Conservation (phyloP, 2,888 invertebrate species). For the Machimus atricapillus region DNA sequence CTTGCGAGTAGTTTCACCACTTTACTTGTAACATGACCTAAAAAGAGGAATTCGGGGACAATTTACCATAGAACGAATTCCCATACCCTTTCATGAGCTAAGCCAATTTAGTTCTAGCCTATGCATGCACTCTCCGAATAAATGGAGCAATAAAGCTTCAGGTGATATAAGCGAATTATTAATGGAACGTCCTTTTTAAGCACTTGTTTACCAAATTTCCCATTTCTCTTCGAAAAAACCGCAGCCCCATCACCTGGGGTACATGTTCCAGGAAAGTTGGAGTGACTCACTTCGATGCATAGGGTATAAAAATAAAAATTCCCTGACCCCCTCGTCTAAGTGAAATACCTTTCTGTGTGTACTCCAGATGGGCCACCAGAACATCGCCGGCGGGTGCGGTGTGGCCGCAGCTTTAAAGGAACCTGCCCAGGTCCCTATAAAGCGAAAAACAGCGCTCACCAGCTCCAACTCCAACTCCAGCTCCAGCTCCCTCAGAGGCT, state of each 20-base stretch:
- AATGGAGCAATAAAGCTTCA: conserved; percentile 9
- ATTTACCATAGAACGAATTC: not conserved
- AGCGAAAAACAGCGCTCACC: conserved; percentile 1
- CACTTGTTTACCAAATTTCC: conserved; percentile 9
- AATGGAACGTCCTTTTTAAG: conserved; percentile 22
- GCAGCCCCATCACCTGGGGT: not conserved
- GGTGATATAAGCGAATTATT: conserved; percentile 24
- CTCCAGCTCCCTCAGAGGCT: not conserved
- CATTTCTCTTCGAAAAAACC: not conserved
- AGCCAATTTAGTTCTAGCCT: not conserved
- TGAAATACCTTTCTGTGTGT: not conserved
- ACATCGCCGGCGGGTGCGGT: not conserved
- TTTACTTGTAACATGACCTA: not conserved
- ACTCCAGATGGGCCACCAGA: not conserved
- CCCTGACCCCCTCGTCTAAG: not conserved
- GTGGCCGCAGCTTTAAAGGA: conserved; percentile 1
- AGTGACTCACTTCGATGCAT: not conserved
- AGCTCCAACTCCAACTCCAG: not conserved
- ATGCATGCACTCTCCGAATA: not conserved
- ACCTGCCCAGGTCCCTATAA: not conserved
- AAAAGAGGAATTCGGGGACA: not conserved
- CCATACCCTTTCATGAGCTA: not conserved
- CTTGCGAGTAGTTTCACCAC: not conserved
- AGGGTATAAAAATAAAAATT: not conserved
- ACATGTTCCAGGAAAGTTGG: not conserved